These are phyloP conservation scores for Loris lydekkerianus DNA, from an alignment of 2,797 vertebrate genomes.

Conservation along the genomic window DNA sequence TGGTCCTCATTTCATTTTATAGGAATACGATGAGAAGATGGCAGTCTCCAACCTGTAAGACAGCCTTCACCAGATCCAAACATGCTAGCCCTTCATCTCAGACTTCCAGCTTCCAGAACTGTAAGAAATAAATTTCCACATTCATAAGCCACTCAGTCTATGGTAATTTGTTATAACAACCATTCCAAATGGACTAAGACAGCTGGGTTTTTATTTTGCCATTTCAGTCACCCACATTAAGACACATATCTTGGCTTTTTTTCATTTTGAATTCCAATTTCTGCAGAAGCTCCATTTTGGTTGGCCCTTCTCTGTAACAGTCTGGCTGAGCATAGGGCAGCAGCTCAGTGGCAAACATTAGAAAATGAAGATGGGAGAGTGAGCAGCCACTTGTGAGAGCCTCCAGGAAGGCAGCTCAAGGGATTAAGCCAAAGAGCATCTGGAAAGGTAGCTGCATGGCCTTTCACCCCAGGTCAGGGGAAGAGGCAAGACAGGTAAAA, in stretches of 20 bases:
- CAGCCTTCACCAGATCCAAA: too few relatives aligned
- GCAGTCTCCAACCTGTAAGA: neutral
- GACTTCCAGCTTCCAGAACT: neutral
- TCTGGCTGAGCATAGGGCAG: rapidly evolving
- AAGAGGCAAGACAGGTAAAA: neutral
- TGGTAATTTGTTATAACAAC: neutral
- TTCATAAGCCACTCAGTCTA: neutral
- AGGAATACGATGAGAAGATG: neutral
- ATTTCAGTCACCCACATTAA: neutral
- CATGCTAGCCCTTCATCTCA: neutral
- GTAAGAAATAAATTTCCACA: neutral
- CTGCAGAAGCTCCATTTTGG: neutral
- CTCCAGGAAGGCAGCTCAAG: neutral
- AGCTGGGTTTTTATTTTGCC: neutral
- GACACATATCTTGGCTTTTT: neutral
- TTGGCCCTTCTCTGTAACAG: too few relatives aligned
- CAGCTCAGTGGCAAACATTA: neutral
- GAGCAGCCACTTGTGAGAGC: neutral
- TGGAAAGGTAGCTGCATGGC: neutral
- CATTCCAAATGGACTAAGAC: neutral
- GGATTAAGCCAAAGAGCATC: neutral
- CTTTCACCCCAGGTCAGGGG: neutral
- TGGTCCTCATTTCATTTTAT: neutral
- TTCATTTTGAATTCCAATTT: neutral
- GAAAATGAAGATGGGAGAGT: neutral